Base-by-base conservation (phyloP, 37 sponge, comb jelly and placozoan species). In the Bolinopsis microptera region DNA sequence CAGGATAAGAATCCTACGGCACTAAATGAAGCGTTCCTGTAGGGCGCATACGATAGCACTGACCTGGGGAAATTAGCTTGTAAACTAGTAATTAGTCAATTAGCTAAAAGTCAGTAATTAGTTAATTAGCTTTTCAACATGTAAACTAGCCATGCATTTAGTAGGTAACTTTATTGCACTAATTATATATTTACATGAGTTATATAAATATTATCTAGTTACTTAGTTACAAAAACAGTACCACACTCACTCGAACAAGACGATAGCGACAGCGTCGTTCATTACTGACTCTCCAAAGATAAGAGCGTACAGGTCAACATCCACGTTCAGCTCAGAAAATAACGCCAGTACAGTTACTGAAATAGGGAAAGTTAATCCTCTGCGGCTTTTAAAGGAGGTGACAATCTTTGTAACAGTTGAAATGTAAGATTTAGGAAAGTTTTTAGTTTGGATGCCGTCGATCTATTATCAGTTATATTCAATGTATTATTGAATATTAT, bases 271-370 rank as follows among this genome's bases (percentile, higher is more conserved):
- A 69, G 99, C 99, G 93, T 98, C 99, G 41, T 98, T 98, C 96
- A 98, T 96, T 13, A 98, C 99, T 94, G 97, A 97, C 94, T 98
- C 99, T n/a, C 99, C 99, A 94, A 98, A 98, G 40, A 97, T 96
- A 0, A 98, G 95, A 16, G 97, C 97, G 80, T 95, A 98, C 34
- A 98, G 76, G 61, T 98, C 97, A 40, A 93, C 94, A 83, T 98
- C 99, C 35, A 96, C 99, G 83, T 96, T 96, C 0, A 98, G 95
- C 90, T 98, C 99, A 93, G 97, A 95, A 76, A 98, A 98, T 35
- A 98, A 94, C 0, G 99, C 99, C 93, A 98, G 92, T 24, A 98
- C 97, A 0, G 99, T 98, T 83, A 98, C 98, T 96, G 83, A 25
- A 88, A 39, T 38, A 93, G 92, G 31, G n/a, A n/a, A 61, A 61